phyloP scores from a whole-genome alignment of 2,888 invertebrate genomes.

The Epinotia nisella region DNA sequence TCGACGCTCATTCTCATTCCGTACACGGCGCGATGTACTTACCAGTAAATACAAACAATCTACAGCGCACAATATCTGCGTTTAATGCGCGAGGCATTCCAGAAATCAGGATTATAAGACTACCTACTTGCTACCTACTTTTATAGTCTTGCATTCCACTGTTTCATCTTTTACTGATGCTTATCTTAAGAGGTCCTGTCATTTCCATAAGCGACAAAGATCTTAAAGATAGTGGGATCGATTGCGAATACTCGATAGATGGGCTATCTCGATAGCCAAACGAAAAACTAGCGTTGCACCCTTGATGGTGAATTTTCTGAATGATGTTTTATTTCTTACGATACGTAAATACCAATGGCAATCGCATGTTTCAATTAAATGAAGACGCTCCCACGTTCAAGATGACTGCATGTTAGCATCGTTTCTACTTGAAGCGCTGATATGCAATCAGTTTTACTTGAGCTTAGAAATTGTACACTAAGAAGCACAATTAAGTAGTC shows the following conservation, averaged over 20 bases:
- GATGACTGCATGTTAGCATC: slow-evolving; percentile 7
- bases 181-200: slow-evolving; percentile 50
- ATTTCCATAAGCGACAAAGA: slow-evolving; percentile 43
- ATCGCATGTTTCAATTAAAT: slow-evolving; percentile 3
- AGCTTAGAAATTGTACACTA: neutral
- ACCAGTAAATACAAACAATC: slow-evolving; percentile 62
- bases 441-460: slow-evolving; percentile 1
- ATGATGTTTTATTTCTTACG: slow-evolving; percentile 11
- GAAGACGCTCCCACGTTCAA: slow-evolving; percentile 1
- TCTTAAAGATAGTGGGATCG: slow-evolving; percentile 34
- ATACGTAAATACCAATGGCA: neutral
- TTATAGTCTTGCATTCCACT: slow-evolving; percentile 54
- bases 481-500: neutral
- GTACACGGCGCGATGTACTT: slow-evolving; percentile 52
- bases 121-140: slow-evolving; percentile 38
- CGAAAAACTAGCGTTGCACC: slow-evolving; percentile 33
- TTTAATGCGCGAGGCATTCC: slow-evolving; percentile 65
- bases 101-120: slow-evolving; percentile 66
- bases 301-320: slow-evolving; percentile 18
- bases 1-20: slow-evolving; percentile 63
- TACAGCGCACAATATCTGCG: slow-evolving; percentile 56
- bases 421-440: neutral
- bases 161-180: slow-evolving; percentile 52
- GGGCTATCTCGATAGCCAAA: slow-evolving; percentile 18
- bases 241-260: slow-evolving; percentile 3